Percentiles rank a stretch among this genome's conserved stretches.
phyloP scores from a whole-genome alignment of 2,888 invertebrate genomes.

The Drosophila kambysellisi region DNA sequence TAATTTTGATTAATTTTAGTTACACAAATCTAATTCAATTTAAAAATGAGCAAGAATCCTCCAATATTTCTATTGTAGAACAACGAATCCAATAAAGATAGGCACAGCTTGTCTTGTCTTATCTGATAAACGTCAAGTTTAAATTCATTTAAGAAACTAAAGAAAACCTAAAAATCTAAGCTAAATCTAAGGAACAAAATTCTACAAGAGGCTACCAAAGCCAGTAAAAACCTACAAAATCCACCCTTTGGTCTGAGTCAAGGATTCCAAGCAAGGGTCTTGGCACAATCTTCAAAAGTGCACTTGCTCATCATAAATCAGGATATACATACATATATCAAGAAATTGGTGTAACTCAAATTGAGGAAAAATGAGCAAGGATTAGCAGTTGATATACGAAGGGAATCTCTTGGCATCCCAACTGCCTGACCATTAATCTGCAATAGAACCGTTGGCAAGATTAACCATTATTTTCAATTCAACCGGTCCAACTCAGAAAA shows the following conservation, averaged over 20 bases:
- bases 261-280: background rate
- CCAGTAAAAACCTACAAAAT: background rate
- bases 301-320: background rate
- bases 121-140: background rate
- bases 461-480: rapidly evolving
- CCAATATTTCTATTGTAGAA: background rate
- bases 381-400: background rate
- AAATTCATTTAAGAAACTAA: background rate
- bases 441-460: no score
- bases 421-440: background rate
- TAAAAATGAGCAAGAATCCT: background rate
- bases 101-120: no score
- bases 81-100: background rate
- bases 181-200: background rate
- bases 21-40: background rate
- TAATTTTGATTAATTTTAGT: background rate
- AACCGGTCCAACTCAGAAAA: background rate
- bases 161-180: background rate
- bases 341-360: background rate
- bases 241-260: background rate
- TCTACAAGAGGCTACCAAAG: background rate
- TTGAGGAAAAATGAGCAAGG: background rate
- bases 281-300: background rate
- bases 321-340: background rate
- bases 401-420: background rate